Evolutionary conservation across 1,140 invertebrate species (phyloP).

Genomic region (Antheraea mylitta): DNA sequence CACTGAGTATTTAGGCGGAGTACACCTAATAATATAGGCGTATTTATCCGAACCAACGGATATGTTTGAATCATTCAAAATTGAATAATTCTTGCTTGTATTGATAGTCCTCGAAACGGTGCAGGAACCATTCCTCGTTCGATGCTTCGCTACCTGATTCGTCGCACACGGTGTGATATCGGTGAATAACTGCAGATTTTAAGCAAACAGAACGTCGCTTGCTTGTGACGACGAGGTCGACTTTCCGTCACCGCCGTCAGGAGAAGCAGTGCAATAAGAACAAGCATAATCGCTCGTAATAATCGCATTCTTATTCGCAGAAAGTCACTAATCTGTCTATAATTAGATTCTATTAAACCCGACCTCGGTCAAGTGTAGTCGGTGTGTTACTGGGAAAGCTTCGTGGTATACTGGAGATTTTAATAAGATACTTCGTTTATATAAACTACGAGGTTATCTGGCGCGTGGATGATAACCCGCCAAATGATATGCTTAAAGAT

Average conservation of each 20-base stretch:
- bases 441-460: constrained; percentile 59
- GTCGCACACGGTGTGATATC: constrained; percentile 28
- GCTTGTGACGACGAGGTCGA: constrained; percentile 38
- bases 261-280: constrained; percentile 33
- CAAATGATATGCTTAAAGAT: constrained; percentile 41
- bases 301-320: constrained; percentile 48
- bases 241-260: constrained; percentile 30
- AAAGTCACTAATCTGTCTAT: not conserved
- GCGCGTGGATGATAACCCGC: constrained; percentile 66
- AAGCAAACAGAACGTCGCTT: constrained; percentile 49
- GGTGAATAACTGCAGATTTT: constrained; percentile 53
- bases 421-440: constrained; percentile 43
- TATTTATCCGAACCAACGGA: constrained; percentile 23
- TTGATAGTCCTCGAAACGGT: not conserved
- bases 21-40: constrained; percentile 51
- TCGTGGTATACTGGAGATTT: constrained; percentile 50
- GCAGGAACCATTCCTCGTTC: not conserved
- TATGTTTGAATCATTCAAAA: not conserved
- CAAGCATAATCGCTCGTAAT: constrained; percentile 31
- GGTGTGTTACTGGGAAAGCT: constrained; percentile 43
- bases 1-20: constrained; percentile 60
- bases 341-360: not conserved
- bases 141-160: not conserved
- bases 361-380: constrained; percentile 11
- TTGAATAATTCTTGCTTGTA: not conserved